These are phyloP conservation scores for Zygaena filipendulae DNA, from an alignment of 2,888 invertebrate genomes.

Conservation along the genomic window DNA sequence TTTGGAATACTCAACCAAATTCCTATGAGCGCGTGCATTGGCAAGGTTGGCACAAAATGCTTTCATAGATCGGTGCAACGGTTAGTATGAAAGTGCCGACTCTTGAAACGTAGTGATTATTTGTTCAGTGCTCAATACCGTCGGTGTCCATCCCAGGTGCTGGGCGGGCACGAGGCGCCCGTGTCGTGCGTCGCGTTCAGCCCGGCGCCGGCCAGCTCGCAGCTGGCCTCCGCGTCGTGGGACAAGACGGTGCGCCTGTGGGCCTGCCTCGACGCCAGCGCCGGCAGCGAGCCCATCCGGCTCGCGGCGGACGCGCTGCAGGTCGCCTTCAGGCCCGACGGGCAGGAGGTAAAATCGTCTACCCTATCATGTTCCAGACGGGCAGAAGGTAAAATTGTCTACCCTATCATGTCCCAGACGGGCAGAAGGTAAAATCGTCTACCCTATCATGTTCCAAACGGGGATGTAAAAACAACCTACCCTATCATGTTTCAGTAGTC, in stretches of 20 bases:
- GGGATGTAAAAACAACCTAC: no score
- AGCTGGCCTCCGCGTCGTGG: constrained; percentile 92
- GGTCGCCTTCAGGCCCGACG: constrained; percentile 90
- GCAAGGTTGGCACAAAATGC: no score
- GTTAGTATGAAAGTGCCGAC: no score
- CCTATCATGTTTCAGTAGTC: no score
- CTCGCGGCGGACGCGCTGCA: constrained; percentile 84
- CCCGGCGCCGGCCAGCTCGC: constrained; percentile 76
- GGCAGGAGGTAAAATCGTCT: constrained; percentile 76
- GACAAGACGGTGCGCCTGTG: constrained; percentile 90
- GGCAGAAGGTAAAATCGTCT: constrained; percentile 76
- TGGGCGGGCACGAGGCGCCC: constrained; percentile 95
- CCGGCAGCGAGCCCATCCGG: constrained; percentile 83
- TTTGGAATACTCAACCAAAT: no score
- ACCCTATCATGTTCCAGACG: background rate
- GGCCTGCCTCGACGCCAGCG: constrained; percentile 88
- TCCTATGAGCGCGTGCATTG: no score
- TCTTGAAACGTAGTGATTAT: no score
- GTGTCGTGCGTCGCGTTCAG: constrained; percentile 86
- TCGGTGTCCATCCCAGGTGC: no score
- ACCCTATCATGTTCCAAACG: background rate
- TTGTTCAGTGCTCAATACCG: no score
- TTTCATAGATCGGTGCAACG: no score
- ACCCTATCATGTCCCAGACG: no score
- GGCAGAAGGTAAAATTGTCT: no score